Base-by-base conservation (phyloP, 2,797 vertebrate genomes). In the Eremophila alpestris region DNA sequence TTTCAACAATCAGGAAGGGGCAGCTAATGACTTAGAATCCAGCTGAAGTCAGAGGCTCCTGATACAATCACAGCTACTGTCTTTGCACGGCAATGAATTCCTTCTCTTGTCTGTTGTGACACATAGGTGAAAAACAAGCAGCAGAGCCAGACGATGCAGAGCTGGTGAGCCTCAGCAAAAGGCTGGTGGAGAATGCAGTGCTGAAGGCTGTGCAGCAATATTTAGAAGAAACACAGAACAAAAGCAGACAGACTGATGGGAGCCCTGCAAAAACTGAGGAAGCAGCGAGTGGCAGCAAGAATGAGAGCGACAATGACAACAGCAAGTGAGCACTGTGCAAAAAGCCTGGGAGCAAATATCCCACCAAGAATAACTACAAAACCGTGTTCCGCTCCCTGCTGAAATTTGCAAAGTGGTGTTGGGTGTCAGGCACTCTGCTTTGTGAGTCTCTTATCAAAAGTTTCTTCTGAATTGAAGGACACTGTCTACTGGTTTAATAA, bases 131-230 rank as follows among this genome's bases (percentile, higher is more conserved):
- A 96, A 99, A 98, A 96, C 98, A 97, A 21, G 98, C 97, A 64
- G 97, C 97, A 74, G 99, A 99, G 96, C 98, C 98, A 1, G 98
- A 99, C 3, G 99, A 99, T 91, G 99, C 99, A n/a, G 99, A 99
- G 97, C 98, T 99, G 43, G 96, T 99, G 97, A 99, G 97, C 97
- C 98, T 99, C 97, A 99, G 99, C 97, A 99, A 98, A 97, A 98
- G 98, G 95, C 97, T 99, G 98, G 99, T 99, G 87, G 99, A 99
- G 95, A 99, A 99, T 1, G 99, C 99, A 0, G 98, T 99, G 97
- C 98, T 98, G 85, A 99, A 99, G 89, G 99, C 99, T 22, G 97
- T 99, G 90, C 99, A 99, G 92, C 99, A 99, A 55, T 99, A 99
- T 97, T 98, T 99, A 97, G 99, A 99, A 97, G 99, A 99, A 97